Base-by-base conservation (phyloP, 2,113 vertebrate species). In the Pterocles orientalis region DNA sequence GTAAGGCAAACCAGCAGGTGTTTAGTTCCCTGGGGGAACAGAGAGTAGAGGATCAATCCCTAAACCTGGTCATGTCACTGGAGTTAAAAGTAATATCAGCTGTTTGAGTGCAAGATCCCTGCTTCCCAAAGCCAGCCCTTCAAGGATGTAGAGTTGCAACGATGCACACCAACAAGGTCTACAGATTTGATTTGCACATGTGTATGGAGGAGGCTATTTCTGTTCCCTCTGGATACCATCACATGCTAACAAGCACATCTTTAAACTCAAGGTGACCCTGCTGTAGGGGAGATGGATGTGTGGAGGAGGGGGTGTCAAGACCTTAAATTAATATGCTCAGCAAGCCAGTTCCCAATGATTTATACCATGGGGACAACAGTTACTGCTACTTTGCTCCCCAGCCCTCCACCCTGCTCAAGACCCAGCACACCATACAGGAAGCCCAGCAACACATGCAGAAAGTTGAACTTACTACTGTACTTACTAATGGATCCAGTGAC, bases 401-500 rank as follows among this genome's bases (percentile, higher is more conserved):
- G 14, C 57, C 60, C 57, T 95, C 81, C 65, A 90, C 58, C 41
- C 82, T 61, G 68, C 68, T 94, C 73, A 41, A 91, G 80, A 92
- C 56, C 82, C 69, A 94, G 65, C 61, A 56, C 39, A 90, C 39
- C 60, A n/a, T 75, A 78, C 62, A 89, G 93, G 90, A 92, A 77
- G 54, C 87, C 86, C 85, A 84, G 82, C 76, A 95, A 90, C 57
- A 75, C 66, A 92, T 77, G 80, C 80, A 78, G 76, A 96, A 88
- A 92, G 86, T 61, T 95, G 89, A 93, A 86, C 76, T 91, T 92
- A 94, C 94, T 95, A 90, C 90, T 95, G 92, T 93, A 89, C 81
- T 93, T 96, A 94, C 88, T 96, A 93, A 96, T 93, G 88, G 90
- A 96, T 97, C 86, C 75, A 96, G 36, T 95, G 94, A 97, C 93